Percentiles rank a stretch among this genome's conserved stretches.
phyloP scores from a whole-genome alignment of 1,140 invertebrate genomes.

The Pollicipes pollicipes region DNA sequence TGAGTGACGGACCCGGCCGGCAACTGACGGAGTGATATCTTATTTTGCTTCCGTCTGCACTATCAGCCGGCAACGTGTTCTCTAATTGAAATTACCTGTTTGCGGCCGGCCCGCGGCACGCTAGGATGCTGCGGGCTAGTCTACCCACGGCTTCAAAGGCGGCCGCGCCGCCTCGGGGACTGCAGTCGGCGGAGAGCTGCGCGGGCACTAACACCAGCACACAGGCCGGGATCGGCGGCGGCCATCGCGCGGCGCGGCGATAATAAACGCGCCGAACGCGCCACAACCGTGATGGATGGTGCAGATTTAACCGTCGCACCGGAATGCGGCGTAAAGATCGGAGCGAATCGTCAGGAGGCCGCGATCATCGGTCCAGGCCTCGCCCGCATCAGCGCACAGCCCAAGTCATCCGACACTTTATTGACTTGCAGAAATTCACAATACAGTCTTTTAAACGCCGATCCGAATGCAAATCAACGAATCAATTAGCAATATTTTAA shows the following conservation, averaged over 20 bases:
- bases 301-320: background rate
- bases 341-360: background rate
- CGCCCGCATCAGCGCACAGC: no score
- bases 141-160: no score
- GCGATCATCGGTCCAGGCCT: background rate
- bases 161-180: no score
- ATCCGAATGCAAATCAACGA: background rate
- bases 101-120: no score
- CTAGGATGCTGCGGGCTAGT: background rate
- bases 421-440: background rate
- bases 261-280: background rate
- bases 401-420: background rate
- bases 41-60: no score
- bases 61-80: no score
- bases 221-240: no score
- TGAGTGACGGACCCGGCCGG: no score
- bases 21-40: no score
- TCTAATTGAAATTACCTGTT: background rate
- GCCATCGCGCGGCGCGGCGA: background rate
- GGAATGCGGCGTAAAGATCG: background rate
- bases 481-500: conserved; percentile 1
- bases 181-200: background rate
- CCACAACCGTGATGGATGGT: background rate
- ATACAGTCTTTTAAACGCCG: background rate
- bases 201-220: background rate